Evolutionary conservation across 1,140 invertebrate species (phyloP), one percentile per base, ranked within the genome.

Genomic region (Lasaia peninsularis): DNA sequence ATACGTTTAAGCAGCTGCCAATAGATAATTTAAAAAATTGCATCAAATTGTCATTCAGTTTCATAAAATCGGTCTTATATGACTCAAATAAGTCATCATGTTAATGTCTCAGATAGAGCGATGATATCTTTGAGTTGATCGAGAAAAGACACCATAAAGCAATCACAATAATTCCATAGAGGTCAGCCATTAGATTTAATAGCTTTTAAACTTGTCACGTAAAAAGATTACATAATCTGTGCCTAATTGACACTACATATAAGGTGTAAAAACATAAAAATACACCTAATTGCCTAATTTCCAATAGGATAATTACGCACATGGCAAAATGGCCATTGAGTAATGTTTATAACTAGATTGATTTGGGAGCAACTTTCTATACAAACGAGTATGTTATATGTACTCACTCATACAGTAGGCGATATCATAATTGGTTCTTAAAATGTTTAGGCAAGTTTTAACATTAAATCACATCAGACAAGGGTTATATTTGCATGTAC

Each of bases 301-400:
- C 24, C 28, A 28, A 16, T 48, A 18, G 40, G 24, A 33, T 52
- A 44, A 31, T 24, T 56, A n/a, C 14, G 53, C 16, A 18, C 28
- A 28, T 28, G 24, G 14, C 37, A 56, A 56, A 51, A 60, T 61
- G 60, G 62, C 62, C 69, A 68, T 81, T 81, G 78, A 63, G 76
- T 71, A 81, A 79, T 69, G 71, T 48, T 21, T 18, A 72, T 79
- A 71, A 71, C 76, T 73, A 69, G 71, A 60, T 62, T 69, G 71
- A 79, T 79, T 79, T 82, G 68, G 71, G 76, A 81, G 75, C 79
- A 81, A 79, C 79, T 81, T 81, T 81, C 79, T 81, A 78, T 78
- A 79, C 67, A 67, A 72, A 72, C 65, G 57, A 58, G 67, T 66
- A 68, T 69, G 61, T 69, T 67, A 71, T 71, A 59, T 72, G 65